These are phyloP conservation scores for Sander lucioperca DNA, from an alignment of 2,113 vertebrate species.

Conservation along the genomic window DNA sequence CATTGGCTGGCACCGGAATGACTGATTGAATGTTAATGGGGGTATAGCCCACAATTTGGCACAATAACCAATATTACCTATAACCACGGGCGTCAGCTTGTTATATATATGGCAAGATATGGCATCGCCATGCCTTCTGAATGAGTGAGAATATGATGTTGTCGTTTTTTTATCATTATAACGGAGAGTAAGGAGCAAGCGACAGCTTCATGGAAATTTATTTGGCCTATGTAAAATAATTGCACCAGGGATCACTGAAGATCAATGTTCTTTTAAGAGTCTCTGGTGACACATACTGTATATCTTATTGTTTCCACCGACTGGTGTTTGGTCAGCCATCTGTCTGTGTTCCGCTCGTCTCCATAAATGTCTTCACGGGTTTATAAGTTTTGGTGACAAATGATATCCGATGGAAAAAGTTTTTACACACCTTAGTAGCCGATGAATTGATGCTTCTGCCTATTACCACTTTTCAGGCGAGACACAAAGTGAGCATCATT, in stretches of 20 bases:
- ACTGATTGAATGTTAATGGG: conserved; percentile 79
- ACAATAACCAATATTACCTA: conserved; percentile 72
- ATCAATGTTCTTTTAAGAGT: conserved; percentile 25
- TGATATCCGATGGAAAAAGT: conserved; percentile 19
- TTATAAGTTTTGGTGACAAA: conserved; percentile 27
- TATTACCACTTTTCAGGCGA: conserved; percentile 29
- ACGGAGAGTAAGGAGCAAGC: conserved; percentile 28
- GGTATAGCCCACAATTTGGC: conserved; percentile 70
- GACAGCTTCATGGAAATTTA: conserved; percentile 53
- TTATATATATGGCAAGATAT: conserved; percentile 57
- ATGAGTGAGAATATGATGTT: conserved; percentile 44
- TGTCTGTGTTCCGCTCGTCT: conserved; percentile 4
- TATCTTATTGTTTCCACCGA: conserved; percentile 31
- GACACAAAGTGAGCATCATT: conserved; percentile 44
- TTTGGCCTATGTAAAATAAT: conserved; percentile 6
- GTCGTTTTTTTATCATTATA: conserved; percentile 39
- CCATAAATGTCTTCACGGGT: conserved; percentile 1
- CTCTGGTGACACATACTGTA: conserved; percentile 12
- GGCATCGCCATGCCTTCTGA: conserved; percentile 34
- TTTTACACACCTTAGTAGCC: conserved; percentile 27
- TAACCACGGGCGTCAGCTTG: conserved; percentile 63
- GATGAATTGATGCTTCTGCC: conserved; percentile 39
- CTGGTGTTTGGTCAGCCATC: conserved; percentile 33
- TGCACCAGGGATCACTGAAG: conserved; percentile 17
- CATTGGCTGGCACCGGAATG: conserved; percentile 79